Conservation (phyloP, 2,888 invertebrate species). For the Stenchaetothrips biformis region DNA sequence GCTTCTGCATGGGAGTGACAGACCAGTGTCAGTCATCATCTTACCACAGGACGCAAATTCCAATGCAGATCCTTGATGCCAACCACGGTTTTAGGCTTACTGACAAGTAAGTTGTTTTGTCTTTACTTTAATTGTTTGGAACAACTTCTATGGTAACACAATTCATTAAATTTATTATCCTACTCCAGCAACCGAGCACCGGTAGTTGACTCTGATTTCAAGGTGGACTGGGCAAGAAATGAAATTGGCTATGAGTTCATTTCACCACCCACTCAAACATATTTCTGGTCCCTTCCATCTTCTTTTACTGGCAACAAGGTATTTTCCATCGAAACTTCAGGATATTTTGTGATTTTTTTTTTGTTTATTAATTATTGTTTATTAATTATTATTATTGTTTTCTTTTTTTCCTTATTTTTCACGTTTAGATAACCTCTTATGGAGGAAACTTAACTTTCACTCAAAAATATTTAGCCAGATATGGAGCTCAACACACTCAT, state of each 20-base stretch:
- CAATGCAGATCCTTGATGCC: constrained; percentile 55
- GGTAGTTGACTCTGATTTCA: constrained; percentile 51
- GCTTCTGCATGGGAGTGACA: constrained; percentile 83
- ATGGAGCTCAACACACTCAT: constrained; percentile 52
- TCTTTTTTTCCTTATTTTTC: background rate
- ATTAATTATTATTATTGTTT: background rate
- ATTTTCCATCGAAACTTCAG: constrained; percentile 26
- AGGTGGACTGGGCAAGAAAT: constrained; percentile 53
- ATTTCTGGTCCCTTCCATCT: constrained; percentile 73
- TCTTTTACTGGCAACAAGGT: constrained; percentile 57
- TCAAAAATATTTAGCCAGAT: constrained; percentile 60
- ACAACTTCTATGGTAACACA: background rate
- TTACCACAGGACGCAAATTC: constrained; percentile 60
- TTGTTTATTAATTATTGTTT: background rate
- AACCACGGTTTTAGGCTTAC: constrained; percentile 59
- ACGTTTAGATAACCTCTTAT: constrained; percentile 69
- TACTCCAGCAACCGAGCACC: constrained; percentile 45
- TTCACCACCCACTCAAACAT: constrained; percentile 48
- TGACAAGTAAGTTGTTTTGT: constrained; percentile 49
- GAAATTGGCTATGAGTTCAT: constrained; percentile 57
- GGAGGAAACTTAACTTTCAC: constrained; percentile 75
- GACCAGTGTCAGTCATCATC: constrained; percentile 66
- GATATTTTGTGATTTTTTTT: background rate
- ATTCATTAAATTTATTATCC: constrained; percentile 28
- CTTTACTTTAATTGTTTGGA: background rate